These are phyloP conservation scores for Spialia ferax DNA, from an alignment of 2,888 invertebrate species.

Conservation along the genomic window DNA sequence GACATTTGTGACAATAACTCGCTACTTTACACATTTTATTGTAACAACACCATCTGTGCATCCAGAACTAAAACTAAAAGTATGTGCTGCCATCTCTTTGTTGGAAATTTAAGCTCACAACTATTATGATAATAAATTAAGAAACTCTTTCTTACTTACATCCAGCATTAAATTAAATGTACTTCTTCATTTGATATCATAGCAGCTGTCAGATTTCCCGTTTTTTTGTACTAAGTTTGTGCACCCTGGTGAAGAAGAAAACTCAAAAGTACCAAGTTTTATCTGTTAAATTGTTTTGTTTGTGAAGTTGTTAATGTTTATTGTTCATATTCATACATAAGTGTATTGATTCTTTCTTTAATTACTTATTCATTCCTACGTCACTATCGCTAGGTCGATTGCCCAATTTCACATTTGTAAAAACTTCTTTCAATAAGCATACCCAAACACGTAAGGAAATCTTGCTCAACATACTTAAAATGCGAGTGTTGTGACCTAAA, in stretches of 20 bases:
- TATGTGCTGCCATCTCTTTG: not conserved
- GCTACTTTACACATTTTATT: too few species aligned
- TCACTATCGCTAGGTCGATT: slow-evolving; percentile 16
- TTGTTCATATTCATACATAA: not conserved
- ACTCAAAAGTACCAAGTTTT: too few species aligned
- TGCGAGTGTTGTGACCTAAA: not conserved
- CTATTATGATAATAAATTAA: slow-evolving; percentile 6
- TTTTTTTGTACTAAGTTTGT: not conserved
- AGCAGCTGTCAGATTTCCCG: not conserved
- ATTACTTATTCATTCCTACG: slow-evolving; percentile 26
- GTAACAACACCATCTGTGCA: not conserved
- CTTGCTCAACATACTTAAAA: not conserved
- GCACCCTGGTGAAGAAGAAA: not conserved
- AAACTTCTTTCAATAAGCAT: not conserved
- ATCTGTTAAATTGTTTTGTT: not conserved
- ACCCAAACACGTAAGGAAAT: slow-evolving; percentile 16
- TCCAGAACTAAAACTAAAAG: not conserved
- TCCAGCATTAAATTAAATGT: not conserved
- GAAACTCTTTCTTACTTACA: not conserved
- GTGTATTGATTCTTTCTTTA: not conserved
- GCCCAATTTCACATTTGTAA: slow-evolving; percentile 24
- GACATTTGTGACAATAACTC: too few species aligned
- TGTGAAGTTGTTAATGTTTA: not conserved
- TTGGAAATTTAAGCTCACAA: not conserved
- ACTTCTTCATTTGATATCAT: slow-evolving; percentile 1